Evolutionary conservation across 2,888 invertebrate genomes (phyloP), one percentile per base, ranked within the genome.

Genomic region (Apamea epomidion): DNA sequence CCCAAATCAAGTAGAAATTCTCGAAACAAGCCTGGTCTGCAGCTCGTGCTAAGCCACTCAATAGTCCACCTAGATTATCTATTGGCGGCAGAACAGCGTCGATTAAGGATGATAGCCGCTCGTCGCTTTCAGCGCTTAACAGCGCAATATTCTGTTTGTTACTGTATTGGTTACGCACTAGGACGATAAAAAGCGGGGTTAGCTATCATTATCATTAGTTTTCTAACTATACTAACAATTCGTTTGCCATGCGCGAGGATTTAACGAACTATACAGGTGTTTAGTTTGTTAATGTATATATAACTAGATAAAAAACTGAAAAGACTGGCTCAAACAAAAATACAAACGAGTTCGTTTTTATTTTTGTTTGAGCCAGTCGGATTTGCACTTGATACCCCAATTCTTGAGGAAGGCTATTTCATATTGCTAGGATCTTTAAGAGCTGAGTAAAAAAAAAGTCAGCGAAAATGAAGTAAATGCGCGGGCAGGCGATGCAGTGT

Each of bases 51-150:
- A 48, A 82, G 14, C 80, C 69, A 51, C 25, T 79, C 21, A 45
- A 54, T 62, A 68, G 60, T 16, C 32, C 6, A 25, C 16, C 37
- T 62, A 54, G 85, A 69, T 68, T 73, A n/a, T n/a, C 25, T 12
- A 85, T 80, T 73, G 65, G 51, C 8, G n/a, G 25, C 29, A 54
- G 51, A 70, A 45, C 29, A 32, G 18, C 4, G 25, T 82, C 85
- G 32, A 71, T 85, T 65, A 70, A 80, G 54, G 74, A 83, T 71
- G 45, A 85, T 74, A 65, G 74, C 21, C 81, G 25, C n/a, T 58
- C 54, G 64, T 65, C 42, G 67, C n/a, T 60, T 85, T 62, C 37
- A 54, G 51, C 16, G 54, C 71, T 84, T 72, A 37, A 65, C 60
- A 71, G 37, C 64, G 37, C 74, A 81, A 71, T 85, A 62, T 83